Evolutionary conservation across 2,797 vertebrate species (phyloP).

Genomic region (Pagetopsis macropterus): DNA sequence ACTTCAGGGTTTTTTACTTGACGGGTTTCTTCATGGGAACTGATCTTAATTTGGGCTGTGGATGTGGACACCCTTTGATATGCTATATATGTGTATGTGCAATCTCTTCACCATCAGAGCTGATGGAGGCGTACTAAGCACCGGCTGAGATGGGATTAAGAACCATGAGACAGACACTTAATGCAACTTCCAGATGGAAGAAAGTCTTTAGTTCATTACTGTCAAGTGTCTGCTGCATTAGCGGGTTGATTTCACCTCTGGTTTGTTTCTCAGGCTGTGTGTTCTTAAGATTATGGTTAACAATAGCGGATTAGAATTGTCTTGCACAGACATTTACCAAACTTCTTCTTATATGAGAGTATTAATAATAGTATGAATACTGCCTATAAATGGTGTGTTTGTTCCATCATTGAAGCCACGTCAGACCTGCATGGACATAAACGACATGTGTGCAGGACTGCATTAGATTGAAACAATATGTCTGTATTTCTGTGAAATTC

Average conservation of each 20-base stretch:
- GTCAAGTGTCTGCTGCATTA: conserved; percentile 66
- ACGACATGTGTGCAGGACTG: not conserved
- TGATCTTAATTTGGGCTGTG: conserved; percentile 61
- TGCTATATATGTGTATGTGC: conserved; percentile 60
- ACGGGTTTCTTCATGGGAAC: conserved; percentile 71
- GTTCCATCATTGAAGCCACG: not conserved
- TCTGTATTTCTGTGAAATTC: not conserved
- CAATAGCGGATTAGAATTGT: conserved; percentile 57
- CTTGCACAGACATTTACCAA: conserved; percentile 55
- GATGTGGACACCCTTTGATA: conserved; percentile 61
- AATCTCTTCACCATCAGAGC: conserved; percentile 62
- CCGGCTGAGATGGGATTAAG: conserved; percentile 66
- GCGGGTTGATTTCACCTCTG: conserved; percentile 66
- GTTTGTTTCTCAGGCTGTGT: conserved; percentile 64
- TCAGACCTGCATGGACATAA: too few relatives aligned
- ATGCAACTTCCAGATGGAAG: conserved; percentile 78
- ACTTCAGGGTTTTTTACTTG: conserved; percentile 41
- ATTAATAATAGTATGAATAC: conserved; percentile 61
- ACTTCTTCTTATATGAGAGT: conserved; percentile 37
- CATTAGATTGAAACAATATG: not conserved
- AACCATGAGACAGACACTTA: conserved; percentile 61
- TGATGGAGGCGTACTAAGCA: conserved; percentile 52
- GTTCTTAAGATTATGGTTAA: conserved; percentile 49
- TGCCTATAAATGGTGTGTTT: conserved; percentile 39
- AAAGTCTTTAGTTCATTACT: conserved; percentile 69